phyloP scores from a whole-genome alignment of 2,113 vertebrate species.

The Paratilapia polleni region DNA sequence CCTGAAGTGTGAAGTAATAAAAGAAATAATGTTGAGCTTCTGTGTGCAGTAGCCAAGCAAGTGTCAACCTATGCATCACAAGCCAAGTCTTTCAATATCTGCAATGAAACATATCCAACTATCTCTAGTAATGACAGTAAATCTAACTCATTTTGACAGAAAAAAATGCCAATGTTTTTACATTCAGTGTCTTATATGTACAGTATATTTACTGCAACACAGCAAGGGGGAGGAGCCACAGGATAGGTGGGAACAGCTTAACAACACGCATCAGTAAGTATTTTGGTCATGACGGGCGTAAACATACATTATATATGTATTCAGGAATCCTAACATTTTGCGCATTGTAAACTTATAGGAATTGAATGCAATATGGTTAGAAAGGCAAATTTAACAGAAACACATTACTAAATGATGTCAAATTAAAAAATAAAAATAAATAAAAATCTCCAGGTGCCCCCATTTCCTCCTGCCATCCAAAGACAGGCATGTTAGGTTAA shows the following conservation, averaged over 20 bases:
- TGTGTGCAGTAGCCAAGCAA: slow-evolving; percentile 64
- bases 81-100: slow-evolving; percentile 28
- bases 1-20: slow-evolving; percentile 72
- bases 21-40: slow-evolving; percentile 69
- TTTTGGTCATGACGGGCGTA: not conserved
- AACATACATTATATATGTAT: not conserved
- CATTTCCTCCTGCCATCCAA: not conserved
- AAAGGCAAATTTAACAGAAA: not conserved
- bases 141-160: slow-evolving; percentile 7
- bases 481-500: not conserved
- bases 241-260: not conserved
- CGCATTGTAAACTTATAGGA: not conserved
- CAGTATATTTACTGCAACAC: not conserved
- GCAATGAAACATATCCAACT: slow-evolving; percentile 17
- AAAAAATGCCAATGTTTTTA: slow-evolving; percentile 6
- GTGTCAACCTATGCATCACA: slow-evolving; percentile 29
- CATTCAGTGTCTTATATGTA: not conserved
- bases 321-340: not conserved
- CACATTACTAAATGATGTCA: not conserved
- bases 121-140: slow-evolving; percentile 16
- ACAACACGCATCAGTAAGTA: not conserved
- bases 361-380: not conserved
- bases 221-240: not conserved
- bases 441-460: not conserved
- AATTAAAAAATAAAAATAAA: not conserved